Conservation (phyloP, 2,113 vertebrate species). For the Labrus mixtus region DNA sequence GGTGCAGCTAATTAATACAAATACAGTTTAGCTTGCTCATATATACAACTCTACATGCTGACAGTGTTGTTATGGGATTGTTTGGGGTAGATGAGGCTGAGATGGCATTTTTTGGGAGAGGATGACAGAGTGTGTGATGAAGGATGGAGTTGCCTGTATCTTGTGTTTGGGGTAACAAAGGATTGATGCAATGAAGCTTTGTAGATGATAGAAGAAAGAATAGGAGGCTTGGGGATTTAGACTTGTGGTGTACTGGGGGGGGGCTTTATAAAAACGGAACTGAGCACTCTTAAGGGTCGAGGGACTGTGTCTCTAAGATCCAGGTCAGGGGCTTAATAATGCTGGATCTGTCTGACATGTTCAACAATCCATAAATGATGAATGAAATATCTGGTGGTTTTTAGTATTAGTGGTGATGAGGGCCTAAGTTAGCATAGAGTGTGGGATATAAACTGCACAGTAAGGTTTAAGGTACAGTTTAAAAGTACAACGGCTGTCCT, state of each 20-base stretch:
- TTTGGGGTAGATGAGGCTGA: slow-evolving; percentile 40
- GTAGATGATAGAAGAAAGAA: slow-evolving; percentile 8
- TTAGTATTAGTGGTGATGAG: not conserved
- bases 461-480: slow-evolving; percentile 58
- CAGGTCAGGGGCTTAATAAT: too few species aligned
- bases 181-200: slow-evolving; percentile 33
- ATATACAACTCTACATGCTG: slow-evolving; percentile 48
- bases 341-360: too few species aligned
- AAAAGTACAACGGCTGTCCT: slow-evolving; percentile 18
- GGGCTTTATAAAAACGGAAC: not conserved
- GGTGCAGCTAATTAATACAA: slow-evolving; percentile 61
- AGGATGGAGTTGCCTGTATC: slow-evolving; percentile 37
- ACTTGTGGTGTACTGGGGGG: not conserved
- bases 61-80: slow-evolving; percentile 52
- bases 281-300: not conserved
- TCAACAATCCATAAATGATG: slow-evolving; percentile 17
- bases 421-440: slow-evolving; percentile 2
- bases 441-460: slow-evolving; percentile 14
- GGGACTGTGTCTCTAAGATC: not conserved
- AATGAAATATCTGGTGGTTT: slow-evolving; percentile 30
- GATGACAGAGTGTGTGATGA: slow-evolving; percentile 51
- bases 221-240: slow-evolving; percentile 40
- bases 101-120: slow-evolving; percentile 13
- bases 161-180: slow-evolving; percentile 47
- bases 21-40: slow-evolving; percentile 59